Conservation (phyloP, 2,113 vertebrate genomes). For the Brachionichthys hirsutus region DNA sequence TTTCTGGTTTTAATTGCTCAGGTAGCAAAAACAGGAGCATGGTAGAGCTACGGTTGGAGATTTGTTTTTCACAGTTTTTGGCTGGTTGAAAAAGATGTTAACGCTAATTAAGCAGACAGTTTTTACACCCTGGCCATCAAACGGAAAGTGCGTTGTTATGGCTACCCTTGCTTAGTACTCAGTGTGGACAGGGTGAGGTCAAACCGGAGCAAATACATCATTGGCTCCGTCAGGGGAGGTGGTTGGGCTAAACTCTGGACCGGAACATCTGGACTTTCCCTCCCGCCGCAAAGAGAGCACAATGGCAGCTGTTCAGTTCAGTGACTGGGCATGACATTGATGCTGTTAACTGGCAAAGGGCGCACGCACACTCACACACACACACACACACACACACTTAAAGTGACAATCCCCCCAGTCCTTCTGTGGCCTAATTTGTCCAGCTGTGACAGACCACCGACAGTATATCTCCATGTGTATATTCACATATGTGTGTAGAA, state of each 20-base stretch:
- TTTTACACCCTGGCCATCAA: not conserved
- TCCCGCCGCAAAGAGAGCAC: slow-evolving; percentile 76
- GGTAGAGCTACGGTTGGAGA: no score
- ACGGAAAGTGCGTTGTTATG: no score
- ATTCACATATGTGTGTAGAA: not conserved
- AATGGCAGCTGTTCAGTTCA: slow-evolving; percentile 90
- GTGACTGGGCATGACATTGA: slow-evolving; percentile 83
- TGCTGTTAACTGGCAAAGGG: slow-evolving; percentile 82
- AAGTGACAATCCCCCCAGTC: slow-evolving; percentile 42
- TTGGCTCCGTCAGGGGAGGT: slow-evolving; percentile 73
- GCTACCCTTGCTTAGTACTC: slow-evolving; percentile 47
- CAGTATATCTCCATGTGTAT: not conserved
- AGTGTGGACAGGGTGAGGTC: slow-evolving; percentile 76
- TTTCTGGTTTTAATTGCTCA: no score
- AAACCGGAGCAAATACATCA: slow-evolving; percentile 83
- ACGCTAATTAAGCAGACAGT: no score
- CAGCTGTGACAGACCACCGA: slow-evolving; percentile 65
- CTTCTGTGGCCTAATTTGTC: slow-evolving; percentile 86
- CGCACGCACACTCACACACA: not conserved
- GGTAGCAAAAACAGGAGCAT: no score
- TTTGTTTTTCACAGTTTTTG: no score
- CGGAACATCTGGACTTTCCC: slow-evolving; percentile 65
- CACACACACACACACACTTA: slow-evolving; percentile 33
- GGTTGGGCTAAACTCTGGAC: slow-evolving; percentile 82
- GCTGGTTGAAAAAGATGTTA: no score